Evolutionary conservation across 2,888 invertebrate species (phyloP), one percentile per base, ranked within the genome.

Genomic region (Latheticus oryzae): DNA sequence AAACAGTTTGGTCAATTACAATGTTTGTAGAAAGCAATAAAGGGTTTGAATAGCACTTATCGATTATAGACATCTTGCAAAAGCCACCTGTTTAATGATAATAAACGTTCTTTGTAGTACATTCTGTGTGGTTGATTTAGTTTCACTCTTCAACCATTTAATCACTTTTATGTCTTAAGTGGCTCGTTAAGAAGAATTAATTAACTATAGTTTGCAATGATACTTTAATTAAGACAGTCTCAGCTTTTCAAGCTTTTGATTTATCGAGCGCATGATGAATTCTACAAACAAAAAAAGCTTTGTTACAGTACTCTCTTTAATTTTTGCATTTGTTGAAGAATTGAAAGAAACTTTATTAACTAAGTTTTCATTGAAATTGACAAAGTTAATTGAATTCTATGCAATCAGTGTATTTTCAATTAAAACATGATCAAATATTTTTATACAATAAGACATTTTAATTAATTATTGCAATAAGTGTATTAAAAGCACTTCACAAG

Each of bases 171-270:
- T 47, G 37, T 54, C 47, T 38, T 17, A 38, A 47, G 38, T 38
- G 54, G 43, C 23, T 54, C 35, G 45, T 30, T 47, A 30, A 24
- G 30, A 23, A 47, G 37, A 54, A 54, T 54, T 54, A 54, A 45
- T 54, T 54, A 54, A 54, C 21, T 38, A 37, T 38, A 48, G 48
- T 37, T n/a, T 48, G 11, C 16, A 28, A 17, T 37, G 35, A 48
- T 37, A 24, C 26, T 48, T 37, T 33, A 37, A 45, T 45, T 45
- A 45, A 45, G 45, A 30, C 45, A 12, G 45, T 9, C 21, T 21
- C 19, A 32, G 45, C 17, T 19, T 30, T 17, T 45, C 13, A 5
- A 30, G 19, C 30, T 30, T 45, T 45, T 45, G 45, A 45, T 45
- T 45, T 45, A 30, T 45, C 45, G 30, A 45, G 45, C 13, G 45